Evolutionary conservation across 2,888 invertebrate genomes (phyloP).

Genomic region (Syritta pipiens): DNA sequence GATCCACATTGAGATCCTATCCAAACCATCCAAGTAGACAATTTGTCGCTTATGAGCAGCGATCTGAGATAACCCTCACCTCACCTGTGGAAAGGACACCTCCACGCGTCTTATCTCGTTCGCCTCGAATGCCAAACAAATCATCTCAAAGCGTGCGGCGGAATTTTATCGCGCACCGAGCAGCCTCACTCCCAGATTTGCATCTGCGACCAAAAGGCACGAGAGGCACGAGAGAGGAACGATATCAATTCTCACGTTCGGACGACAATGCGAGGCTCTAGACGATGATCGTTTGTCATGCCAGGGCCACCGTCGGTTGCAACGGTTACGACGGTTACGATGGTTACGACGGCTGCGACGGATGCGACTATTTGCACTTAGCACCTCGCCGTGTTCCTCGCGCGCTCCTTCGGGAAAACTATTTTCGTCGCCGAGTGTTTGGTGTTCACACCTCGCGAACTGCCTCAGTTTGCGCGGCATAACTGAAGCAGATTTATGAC

Average conservation of each 20-base stretch:
- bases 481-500: constrained; percentile 49
- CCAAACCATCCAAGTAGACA: constrained; percentile 53
- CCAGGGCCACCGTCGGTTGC: constrained; percentile 36
- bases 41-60: constrained; percentile 42
- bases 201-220: constrained; percentile 47
- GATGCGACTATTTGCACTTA: constrained; percentile 55
- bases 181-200: constrained; percentile 40
- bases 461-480: constrained; percentile 34
- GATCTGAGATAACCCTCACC: constrained; percentile 34
- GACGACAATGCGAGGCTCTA: constrained; percentile 48
- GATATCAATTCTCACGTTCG: constrained; percentile 65
- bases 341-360: neutral
- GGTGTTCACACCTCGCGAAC: constrained; percentile 60
- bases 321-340: too few species aligned
- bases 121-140: constrained; percentile 62
- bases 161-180: constrained; percentile 53
- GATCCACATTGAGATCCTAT: constrained; percentile 40
- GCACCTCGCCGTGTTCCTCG: constrained; percentile 32
- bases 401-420: constrained; percentile 48
- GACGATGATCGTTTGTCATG: constrained; percentile 54
- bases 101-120: constrained; percentile 53
- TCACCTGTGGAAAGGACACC: constrained; percentile 24
- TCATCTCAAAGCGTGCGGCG: constrained; percentile 56
- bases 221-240: constrained; percentile 6
- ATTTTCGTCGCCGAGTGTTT: constrained; percentile 50